phyloP scores from a whole-genome alignment of 2,888 invertebrate genomes.

The Philereme vetulata region DNA sequence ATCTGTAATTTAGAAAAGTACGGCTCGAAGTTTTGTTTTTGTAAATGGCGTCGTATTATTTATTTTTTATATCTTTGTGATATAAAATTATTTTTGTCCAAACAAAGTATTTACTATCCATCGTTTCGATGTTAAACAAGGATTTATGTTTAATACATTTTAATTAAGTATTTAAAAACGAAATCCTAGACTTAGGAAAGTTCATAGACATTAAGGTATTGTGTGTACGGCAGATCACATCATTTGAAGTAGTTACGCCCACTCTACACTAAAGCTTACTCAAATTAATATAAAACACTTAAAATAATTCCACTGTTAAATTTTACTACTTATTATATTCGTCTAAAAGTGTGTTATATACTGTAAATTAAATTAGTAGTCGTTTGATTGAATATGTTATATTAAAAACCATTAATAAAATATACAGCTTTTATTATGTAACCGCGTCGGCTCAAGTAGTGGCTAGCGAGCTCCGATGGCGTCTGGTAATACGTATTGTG shows the following conservation, averaged over 20 bases:
- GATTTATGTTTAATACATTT: neutral
- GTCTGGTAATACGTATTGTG: conserved; percentile 45
- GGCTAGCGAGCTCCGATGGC: conserved; percentile 37
- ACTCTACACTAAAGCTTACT: conserved; percentile 37
- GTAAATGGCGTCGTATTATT: conserved; percentile 7
- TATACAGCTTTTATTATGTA: conserved; percentile 27
- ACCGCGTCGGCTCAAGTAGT: conserved; percentile 33
- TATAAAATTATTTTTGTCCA: conserved; percentile 13
- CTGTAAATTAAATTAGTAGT: conserved; percentile 40
- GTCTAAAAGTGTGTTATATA: conserved; percentile 34
- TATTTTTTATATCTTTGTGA: conserved; percentile 20
- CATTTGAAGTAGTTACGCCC: conserved; percentile 27
- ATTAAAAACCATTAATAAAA: conserved; percentile 18
- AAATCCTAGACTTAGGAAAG: neutral
- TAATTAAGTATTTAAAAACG: neutral
- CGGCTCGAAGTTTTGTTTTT: neutral
- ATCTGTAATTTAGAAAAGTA: neutral
- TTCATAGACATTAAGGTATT: conserved; percentile 17
- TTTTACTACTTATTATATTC: conserved; percentile 28
- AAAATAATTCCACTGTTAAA: conserved; percentile 38
- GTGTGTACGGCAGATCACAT: conserved; percentile 17
- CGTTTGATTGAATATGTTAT: conserved; percentile 33
- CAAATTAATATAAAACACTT: conserved; percentile 30
- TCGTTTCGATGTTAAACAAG: conserved; percentile 11
- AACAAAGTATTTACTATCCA: conserved; percentile 6